Evolutionary conservation across 2,888 invertebrate species (phyloP).

Genomic region (Prenolepis imparis): DNA sequence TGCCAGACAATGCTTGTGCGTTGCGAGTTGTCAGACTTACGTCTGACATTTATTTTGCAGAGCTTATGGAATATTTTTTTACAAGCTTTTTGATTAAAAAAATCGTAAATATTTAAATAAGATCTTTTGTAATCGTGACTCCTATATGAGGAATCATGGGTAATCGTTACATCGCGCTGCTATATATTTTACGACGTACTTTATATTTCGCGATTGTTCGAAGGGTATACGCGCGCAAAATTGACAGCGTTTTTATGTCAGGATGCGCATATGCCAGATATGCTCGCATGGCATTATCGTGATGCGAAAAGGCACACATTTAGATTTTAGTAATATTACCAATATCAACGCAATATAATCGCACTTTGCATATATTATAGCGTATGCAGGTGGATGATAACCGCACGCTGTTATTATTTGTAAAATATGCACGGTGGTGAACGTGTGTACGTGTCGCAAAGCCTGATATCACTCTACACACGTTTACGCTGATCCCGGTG

Average conservation of each 20-base stretch:
- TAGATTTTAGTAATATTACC: conserved; percentile 56
- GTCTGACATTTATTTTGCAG: neutral
- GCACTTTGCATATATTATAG: conserved; percentile 58
- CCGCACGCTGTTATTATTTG: conserved; percentile 65
- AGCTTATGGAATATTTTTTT: neutral
- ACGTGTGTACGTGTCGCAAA: conserved; percentile 17
- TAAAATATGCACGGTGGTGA: conserved; percentile 38
- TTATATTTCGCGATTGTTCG: conserved; percentile 15
- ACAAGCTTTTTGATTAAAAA: neutral
- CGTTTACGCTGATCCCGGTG: conserved; percentile 25
- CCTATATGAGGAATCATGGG: neutral
- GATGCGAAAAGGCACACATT: conserved; percentile 4
- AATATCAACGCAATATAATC: conserved; percentile 52
- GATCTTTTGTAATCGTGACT: neutral
- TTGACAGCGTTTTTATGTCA: conserved; percentile 14
- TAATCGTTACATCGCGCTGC: neutral
- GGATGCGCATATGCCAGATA: neutral
- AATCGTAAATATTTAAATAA: conserved; percentile 7
- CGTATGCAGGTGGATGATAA: conserved; percentile 67
- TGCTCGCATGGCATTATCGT: conserved; percentile 14
- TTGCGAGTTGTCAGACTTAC: neutral
- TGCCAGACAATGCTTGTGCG: neutral
- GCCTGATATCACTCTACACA: conserved; percentile 26
- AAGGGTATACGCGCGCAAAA: neutral
- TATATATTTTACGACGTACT: neutral